Evolutionary conservation across 1,140 invertebrate genomes (phyloP).

Genomic region (Calliphora vicina): DNA sequence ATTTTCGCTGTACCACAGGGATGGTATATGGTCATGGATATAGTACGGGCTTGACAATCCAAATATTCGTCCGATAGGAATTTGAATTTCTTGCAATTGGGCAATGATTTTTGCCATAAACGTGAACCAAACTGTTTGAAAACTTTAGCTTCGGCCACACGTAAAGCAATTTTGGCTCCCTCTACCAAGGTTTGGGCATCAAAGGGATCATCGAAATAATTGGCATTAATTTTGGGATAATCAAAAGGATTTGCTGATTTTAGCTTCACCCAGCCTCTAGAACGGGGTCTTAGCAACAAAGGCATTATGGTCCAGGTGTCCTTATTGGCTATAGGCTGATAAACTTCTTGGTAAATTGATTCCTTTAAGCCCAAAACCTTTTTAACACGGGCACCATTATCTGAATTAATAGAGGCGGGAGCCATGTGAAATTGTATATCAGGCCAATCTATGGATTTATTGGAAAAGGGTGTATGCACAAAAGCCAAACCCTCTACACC

Average conservation of each 20-base stretch:
- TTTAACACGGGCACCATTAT: conserved; percentile 75
- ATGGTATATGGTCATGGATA: conserved; percentile 88
- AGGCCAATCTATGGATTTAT: conserved; percentile 75
- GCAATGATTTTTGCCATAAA: conserved; percentile 76
- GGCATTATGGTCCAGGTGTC: conserved; percentile 88
- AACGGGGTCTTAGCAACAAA: conserved; percentile 79
- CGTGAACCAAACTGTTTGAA: conserved; percentile 83
- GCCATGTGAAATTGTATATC: conserved; percentile 90
- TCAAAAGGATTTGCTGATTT: conserved; percentile 82
- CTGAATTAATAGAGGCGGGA: conserved; percentile 83
- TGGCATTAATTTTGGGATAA: conserved; percentile 86
- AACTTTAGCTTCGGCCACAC: conserved; percentile 76
- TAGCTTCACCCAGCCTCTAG: conserved; percentile 78
- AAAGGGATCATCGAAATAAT: conserved; percentile 81
- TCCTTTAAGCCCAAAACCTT: conserved; percentile 86
- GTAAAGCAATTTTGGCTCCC: conserved; percentile 79
- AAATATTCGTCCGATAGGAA: conserved; percentile 82
- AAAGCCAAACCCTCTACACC: conserved; percentile 87
- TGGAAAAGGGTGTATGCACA: conserved; percentile 83
- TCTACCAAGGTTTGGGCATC: conserved; percentile 83
- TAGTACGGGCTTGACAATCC: conserved; percentile 84
- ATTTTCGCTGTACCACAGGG: conserved; percentile 84
- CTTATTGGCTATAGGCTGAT: conserved; percentile 75
- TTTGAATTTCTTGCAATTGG: conserved; percentile 77
- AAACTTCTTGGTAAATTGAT: conserved; percentile 79